phyloP scores from a whole-genome alignment of 2,113 vertebrate genomes.

The Carassius carassius region DNA sequence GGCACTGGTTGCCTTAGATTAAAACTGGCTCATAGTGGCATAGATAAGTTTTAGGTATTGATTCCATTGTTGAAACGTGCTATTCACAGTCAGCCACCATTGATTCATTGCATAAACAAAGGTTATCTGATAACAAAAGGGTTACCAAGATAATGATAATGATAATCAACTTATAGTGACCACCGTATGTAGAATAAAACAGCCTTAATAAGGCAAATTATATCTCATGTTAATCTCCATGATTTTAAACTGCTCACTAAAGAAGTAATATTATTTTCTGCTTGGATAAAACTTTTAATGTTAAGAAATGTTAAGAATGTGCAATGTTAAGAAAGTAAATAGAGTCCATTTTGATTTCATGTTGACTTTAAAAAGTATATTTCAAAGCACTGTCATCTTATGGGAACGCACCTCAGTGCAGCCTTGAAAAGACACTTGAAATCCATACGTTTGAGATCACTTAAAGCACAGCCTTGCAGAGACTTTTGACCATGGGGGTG shows the following conservation, averaged over 20 bases:
- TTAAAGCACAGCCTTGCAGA: slow-evolving; percentile 1
- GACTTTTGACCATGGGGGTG: slow-evolving; percentile 17
- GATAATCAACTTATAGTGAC: background rate
- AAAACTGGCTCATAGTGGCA: background rate
- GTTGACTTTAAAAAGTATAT: background rate
- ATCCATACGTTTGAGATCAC: background rate
- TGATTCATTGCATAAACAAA: background rate
- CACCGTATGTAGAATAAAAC: background rate
- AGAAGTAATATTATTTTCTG: background rate
- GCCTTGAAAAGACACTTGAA: slow-evolving; percentile 11
- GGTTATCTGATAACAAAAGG: slow-evolving; percentile 7
- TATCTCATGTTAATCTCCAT: background rate
- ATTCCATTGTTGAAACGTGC: background rate
- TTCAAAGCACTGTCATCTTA: slow-evolving; percentile 12
- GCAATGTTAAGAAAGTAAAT: too few species aligned
- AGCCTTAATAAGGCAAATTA: background rate
- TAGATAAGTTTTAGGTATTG: background rate
- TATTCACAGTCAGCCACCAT: background rate
- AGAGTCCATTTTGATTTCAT: slow-evolving; percentile 9
- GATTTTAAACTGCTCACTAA: background rate
- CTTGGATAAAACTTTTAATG: background rate
- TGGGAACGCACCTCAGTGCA: background rate
- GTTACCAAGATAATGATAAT: background rate
- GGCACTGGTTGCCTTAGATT: background rate
- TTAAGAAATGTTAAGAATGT: too few species aligned